phyloP scores from a whole-genome alignment of 2,888 invertebrate genomes.

The Alloscopus bannaensis region DNA sequence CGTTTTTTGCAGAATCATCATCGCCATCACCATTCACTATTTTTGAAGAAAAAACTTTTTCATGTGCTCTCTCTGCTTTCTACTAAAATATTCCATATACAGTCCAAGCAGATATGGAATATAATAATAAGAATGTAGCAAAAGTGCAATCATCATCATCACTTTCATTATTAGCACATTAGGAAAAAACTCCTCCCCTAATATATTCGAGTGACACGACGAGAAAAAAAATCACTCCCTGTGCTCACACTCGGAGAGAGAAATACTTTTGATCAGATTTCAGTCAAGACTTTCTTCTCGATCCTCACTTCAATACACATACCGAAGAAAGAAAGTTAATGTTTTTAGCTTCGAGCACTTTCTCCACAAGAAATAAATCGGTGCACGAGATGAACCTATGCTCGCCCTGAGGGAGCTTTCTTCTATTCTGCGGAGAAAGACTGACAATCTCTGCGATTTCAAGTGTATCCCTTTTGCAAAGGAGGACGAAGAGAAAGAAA shows the following conservation, averaged over 20 bases:
- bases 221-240: not conserved
- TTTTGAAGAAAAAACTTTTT: not conserved
- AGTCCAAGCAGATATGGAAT: too few species aligned
- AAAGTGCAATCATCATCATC: constrained; percentile 38
- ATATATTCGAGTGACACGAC: constrained; percentile 9
- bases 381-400: too few species aligned
- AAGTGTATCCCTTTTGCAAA: too few species aligned
- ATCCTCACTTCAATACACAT: too few species aligned
- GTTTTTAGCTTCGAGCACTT: constrained; percentile 1
- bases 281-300: constrained; percentile 10
- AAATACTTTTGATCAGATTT: constrained; percentile 15
- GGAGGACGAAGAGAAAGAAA: too few species aligned
- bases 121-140: constrained; percentile 2
- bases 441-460: too few species aligned
- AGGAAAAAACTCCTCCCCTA: constrained; percentile 25
- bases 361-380: too few species aligned
- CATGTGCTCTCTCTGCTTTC: not conserved
- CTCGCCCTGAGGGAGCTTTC: too few species aligned
- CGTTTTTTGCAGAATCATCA: constrained; percentile 49
- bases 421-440: too few species aligned
- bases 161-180: constrained; percentile 62
- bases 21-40: constrained; percentile 12
- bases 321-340: not conserved
- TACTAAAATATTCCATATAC: too few species aligned
- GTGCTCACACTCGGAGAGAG: too few species aligned